A percentile compares a stretch with the other conserved stretches of the same genome.
Conservation (phyloP, 2,113 vertebrate genomes). For the Cyprinodon brontotheroides region DNA sequence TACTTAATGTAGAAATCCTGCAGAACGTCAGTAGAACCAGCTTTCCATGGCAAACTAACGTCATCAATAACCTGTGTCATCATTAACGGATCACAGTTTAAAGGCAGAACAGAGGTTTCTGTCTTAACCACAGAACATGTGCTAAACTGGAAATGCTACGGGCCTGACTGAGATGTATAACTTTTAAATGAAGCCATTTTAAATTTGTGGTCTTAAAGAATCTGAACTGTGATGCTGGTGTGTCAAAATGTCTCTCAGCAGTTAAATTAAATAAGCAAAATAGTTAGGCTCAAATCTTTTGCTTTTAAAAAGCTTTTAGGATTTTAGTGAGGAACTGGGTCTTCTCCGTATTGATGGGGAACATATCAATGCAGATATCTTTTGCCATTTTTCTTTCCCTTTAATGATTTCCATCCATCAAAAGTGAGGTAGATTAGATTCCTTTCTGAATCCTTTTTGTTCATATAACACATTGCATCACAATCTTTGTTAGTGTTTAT, state of each 20-base stretch:
- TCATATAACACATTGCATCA: too few relatives aligned
- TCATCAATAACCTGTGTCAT: conserved; percentile 33
- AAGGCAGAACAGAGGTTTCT: not conserved
- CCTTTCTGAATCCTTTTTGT: too few relatives aligned
- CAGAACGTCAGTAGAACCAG: conserved; percentile 30
- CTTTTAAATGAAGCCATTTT: not conserved
- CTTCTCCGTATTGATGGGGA: not conserved
- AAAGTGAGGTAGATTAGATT: not conserved
- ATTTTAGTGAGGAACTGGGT: not conserved
- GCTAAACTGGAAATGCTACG: not conserved
- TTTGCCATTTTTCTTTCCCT: not conserved
- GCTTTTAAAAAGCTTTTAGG: not conserved
- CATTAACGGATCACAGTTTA: not conserved
- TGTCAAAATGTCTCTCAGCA: not conserved
- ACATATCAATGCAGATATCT: not conserved
- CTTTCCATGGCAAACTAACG: conserved; percentile 50
- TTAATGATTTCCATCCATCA: not conserved
- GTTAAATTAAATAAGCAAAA: not conserved
- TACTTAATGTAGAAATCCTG: conserved; percentile 14
- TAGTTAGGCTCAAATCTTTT: too few relatives aligned
- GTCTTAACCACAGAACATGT: not conserved
- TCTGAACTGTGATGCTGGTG: too few relatives aligned
- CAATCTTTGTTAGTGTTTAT: too few relatives aligned
- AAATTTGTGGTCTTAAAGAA: not conserved
- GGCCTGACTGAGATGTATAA: not conserved